Evolutionary conservation across 2,113 vertebrate genomes (phyloP).

Genomic region (Myotis yumanensis): DNA sequence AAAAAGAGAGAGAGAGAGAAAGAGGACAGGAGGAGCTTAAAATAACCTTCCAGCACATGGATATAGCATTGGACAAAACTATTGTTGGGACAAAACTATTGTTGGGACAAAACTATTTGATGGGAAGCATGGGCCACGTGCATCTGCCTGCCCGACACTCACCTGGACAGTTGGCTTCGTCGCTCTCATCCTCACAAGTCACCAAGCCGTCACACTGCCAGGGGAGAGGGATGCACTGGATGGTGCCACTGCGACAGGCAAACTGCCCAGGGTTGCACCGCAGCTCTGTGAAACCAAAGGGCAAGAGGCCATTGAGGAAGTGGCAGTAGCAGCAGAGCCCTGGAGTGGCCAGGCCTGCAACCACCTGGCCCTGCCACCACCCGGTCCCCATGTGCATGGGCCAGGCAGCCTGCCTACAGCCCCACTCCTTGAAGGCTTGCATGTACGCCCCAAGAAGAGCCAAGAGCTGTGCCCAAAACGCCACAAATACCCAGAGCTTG

Average conservation of each 20-base stretch:
- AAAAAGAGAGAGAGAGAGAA: neutral
- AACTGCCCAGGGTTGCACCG: slow-evolving; percentile 95
- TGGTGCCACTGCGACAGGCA: slow-evolving; percentile 94
- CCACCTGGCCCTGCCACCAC: neutral
- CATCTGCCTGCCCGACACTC: slow-evolving; percentile 62
- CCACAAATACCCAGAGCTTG: neutral
- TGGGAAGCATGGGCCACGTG: neutral
- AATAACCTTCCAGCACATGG: neutral
- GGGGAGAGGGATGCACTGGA: slow-evolving; percentile 95
- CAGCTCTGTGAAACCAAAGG: slow-evolving; percentile 87
- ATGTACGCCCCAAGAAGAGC: neutral
- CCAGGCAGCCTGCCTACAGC: neutral
- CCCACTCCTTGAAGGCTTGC: neutral
- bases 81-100: too few relatives aligned
- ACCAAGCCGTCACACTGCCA: slow-evolving; percentile 98
- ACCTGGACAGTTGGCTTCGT: slow-evolving; percentile 96
- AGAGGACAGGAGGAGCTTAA: neutral
- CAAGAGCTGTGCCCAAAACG: neutral
- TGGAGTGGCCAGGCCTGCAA: neutral
- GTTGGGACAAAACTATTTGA: too few relatives aligned
- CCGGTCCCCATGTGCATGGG: neutral
- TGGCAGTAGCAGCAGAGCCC: neutral
- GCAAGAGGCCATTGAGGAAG: slow-evolving; percentile 44
- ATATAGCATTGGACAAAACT: neutral
- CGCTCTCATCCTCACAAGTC: slow-evolving; percentile 96